Evolutionary conservation across 2,797 vertebrate genomes (phyloP).

Genomic region (Heliangelus exortis): DNA sequence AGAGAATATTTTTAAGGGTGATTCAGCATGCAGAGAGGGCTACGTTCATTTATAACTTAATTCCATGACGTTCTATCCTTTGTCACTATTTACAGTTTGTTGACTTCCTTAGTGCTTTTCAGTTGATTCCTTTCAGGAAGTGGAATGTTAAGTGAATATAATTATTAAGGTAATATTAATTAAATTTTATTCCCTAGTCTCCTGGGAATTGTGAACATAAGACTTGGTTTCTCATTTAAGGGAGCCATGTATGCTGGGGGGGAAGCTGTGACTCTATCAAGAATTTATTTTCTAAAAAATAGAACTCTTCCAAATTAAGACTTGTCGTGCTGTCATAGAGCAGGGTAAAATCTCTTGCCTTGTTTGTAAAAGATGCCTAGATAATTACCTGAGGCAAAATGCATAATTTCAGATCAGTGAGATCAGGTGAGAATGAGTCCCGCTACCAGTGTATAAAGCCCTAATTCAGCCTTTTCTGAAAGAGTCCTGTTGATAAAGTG

Average conservation of each 20-base stretch:
- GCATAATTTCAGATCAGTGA: background rate
- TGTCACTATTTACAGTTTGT: conserved; percentile 54
- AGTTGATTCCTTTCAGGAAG: conserved; percentile 22
- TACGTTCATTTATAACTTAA: conserved; percentile 19
- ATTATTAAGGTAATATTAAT: background rate
- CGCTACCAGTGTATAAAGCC: background rate
- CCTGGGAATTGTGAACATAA: background rate
- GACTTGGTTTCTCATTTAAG: background rate
- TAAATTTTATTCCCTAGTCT: background rate
- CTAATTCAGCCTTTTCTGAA: background rate
- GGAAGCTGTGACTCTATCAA: background rate
- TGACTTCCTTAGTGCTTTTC: conserved; percentile 48
- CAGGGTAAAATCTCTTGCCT: background rate
- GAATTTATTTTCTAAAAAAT: background rate
- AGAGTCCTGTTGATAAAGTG: background rate
- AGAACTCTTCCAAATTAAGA: background rate
- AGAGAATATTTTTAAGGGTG: background rate
- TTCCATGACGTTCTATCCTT: background rate
- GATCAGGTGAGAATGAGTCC: background rate
- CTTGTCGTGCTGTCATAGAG: background rate
- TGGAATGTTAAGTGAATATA: background rate
- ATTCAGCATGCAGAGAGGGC: background rate
- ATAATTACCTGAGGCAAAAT: background rate
- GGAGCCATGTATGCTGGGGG: background rate
- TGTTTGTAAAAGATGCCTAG: background rate